Percentiles rank a stretch among this genome's conserved stretches.
Evolutionary conservation across 2,113 vertebrate species (phyloP).

Genomic region (Corythoichthys haematopterus): DNA sequence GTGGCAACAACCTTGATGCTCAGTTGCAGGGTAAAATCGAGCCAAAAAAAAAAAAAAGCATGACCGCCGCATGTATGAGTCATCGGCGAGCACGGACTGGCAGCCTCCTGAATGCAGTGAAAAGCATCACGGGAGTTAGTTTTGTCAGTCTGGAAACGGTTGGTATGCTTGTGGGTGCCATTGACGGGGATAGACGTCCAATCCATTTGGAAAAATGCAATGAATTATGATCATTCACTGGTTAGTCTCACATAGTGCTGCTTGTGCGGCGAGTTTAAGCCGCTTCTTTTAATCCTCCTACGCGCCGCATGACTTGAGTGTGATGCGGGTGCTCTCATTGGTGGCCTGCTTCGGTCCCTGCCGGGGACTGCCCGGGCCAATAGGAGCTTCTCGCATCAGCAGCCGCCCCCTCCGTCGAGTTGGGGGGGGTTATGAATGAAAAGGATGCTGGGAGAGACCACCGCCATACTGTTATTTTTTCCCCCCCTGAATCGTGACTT

Average conservation of each 20-base stretch:
- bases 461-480: not conserved
- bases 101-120: conserved; percentile 2
- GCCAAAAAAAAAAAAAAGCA: conserved; percentile 17
- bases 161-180: too few species aligned
- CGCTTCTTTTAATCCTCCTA: conserved; percentile 58
- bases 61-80: conserved; percentile 55
- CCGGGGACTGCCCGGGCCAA: conserved; percentile 54
- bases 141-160: not conserved
- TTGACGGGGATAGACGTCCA: too few species aligned
- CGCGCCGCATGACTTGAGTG: conserved; percentile 59
- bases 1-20: conserved; percentile 65
- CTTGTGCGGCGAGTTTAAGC: conserved; percentile 42
- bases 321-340: conserved; percentile 61
- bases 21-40: conserved; percentile 44
- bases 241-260: not conserved
- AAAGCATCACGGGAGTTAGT: conserved; percentile 1
- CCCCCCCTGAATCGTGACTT: not conserved
- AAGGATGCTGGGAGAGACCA: not conserved
- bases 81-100: conserved; percentile 52
- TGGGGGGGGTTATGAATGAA: not conserved
- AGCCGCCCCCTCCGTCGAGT: conserved; percentile 41
- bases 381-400: conserved; percentile 45
- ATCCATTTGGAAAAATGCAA: too few species aligned
- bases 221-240: too few species aligned
- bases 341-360: conserved; percentile 35